phyloP scores from a whole-genome alignment of 2,113 vertebrate genomes.

The Apus apus region DNA sequence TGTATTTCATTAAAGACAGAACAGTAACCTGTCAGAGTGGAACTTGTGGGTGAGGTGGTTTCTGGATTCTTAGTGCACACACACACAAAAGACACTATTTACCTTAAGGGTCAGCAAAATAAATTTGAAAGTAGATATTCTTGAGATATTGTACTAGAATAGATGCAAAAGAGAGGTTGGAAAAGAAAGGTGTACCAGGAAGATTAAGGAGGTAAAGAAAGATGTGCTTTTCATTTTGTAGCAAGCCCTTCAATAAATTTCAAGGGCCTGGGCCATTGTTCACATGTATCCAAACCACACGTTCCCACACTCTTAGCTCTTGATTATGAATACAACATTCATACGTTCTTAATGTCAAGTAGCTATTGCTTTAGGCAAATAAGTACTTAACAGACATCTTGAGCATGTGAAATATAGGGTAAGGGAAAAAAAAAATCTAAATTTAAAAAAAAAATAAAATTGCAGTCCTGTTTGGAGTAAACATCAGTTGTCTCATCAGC shows the following conservation, averaged over 20 bases:
- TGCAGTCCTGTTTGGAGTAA: slow-evolving; percentile 14
- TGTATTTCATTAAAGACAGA: background rate
- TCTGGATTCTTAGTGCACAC: background rate
- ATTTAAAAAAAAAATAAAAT: background rate
- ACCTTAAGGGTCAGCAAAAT: background rate
- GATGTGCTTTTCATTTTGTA: background rate
- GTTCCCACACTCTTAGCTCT: background rate
- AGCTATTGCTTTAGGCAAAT: slow-evolving; percentile 14
- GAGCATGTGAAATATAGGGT: background rate
- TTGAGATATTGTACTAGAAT: background rate
- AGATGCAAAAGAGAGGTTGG: background rate
- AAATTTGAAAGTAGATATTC: background rate
- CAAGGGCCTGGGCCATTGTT: background rate
- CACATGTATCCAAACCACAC: background rate
- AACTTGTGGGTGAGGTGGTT: background rate
- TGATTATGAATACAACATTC: slow-evolving; percentile 15
- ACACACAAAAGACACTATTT: background rate
- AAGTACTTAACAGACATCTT: background rate
- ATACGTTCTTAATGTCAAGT: background rate
- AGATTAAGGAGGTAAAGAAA: background rate
- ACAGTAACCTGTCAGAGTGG: fast-evolving
- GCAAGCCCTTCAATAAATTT: background rate
- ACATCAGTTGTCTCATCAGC: slow-evolving; percentile 53
- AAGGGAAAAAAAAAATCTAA: background rate
- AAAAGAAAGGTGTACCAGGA: background rate